Base-by-base conservation (phyloP, 2,113 vertebrate genomes). In the human (Homo sapiens) region DNA sequence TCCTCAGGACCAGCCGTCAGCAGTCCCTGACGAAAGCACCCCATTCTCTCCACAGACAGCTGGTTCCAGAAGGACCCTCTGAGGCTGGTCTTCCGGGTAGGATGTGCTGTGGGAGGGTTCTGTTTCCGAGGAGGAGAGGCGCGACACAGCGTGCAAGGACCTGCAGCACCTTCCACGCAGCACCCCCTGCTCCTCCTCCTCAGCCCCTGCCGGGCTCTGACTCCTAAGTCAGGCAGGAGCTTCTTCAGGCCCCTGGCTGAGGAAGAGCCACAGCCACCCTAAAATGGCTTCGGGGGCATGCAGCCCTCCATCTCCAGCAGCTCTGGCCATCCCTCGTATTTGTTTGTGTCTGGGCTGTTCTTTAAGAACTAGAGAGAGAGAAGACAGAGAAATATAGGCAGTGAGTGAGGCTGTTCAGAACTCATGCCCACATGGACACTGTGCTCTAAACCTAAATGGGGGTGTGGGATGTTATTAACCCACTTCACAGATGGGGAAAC, bases 261-360 rank as follows among this genome's bases (percentile, higher is more conserved):
- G 70, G 85, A 25, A 35, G 66, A 27, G 80, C 66, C 48, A 1
- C 23, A 0, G 18, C 1, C 2, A 3, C 45, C 64, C 93, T 98
- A 99, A 5, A 97, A 52, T 4, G 95, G 52, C 97, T 98, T 99
- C 90, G 14, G 97, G 72, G 99, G 99, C 87, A 98, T 97, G 20
- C 99, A 99, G 97, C 99, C 99, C 59, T 98, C 97, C 94, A 99
- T 79, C 96, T 99, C 99, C 92, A 99, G 97, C 72, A 98, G 40
- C 80, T 98, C 98, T 0, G 99, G 99, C 99, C 99, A 99, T n/a
- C 98, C 98, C 0, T 99, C 98, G 0, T 99, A 99, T 76, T 98
- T 96, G 88, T 99, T 99, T 6, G 61, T 98, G 0, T 98, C 38
- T 40, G 95, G 38, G 61, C 98, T 70, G 50, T 99, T 99, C 97